A percentile compares a stretch with the other conserved stretches of the same genome.
Conservation (phyloP, 2,113 vertebrate species). For the Halichoeres trimaculatus region DNA sequence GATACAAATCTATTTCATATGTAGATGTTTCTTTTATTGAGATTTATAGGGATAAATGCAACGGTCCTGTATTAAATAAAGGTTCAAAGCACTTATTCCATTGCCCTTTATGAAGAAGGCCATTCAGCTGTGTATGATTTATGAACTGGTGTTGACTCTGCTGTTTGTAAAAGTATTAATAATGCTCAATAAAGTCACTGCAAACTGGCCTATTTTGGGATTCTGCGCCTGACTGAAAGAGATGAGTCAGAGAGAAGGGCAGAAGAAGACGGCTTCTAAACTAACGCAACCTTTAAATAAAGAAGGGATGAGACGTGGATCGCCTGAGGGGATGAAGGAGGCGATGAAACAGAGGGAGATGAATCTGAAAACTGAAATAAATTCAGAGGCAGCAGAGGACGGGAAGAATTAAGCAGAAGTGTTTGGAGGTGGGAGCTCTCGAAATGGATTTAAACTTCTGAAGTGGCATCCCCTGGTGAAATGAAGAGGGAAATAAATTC, state of each 20-base stretch:
- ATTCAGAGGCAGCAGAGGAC: constrained; percentile 47
- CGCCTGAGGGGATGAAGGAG: constrained; percentile 56
- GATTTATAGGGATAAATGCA: constrained; percentile 17
- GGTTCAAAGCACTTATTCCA: not conserved
- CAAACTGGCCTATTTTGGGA: constrained; percentile 35
- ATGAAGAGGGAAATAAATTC: constrained; percentile 31
- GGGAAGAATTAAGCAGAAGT: constrained; percentile 22
- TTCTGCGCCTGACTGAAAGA: constrained; percentile 21
- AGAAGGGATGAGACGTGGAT: constrained; percentile 51
- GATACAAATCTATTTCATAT: constrained; percentile 11
- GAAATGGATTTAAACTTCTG: constrained; percentile 38
- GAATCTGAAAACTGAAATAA: constrained; percentile 52
- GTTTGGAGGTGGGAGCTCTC: constrained; percentile 48
- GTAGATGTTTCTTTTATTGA: constrained; percentile 8
- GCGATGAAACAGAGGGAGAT: constrained; percentile 48
- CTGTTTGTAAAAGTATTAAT: constrained; percentile 8
- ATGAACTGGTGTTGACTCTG: not conserved
- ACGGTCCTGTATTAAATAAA: constrained; percentile 19
- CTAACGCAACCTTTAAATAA: constrained; percentile 53
- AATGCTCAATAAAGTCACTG: constrained; percentile 26
- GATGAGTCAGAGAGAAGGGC: constrained; percentile 42
- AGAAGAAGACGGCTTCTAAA: constrained; percentile 35
- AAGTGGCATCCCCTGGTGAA: constrained; percentile 19
- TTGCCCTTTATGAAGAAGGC: not conserved
- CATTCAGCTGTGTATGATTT: not conserved